Base-by-base conservation (phyloP, 2,888 invertebrate genomes). In the Lochmaea crataegi region DNA sequence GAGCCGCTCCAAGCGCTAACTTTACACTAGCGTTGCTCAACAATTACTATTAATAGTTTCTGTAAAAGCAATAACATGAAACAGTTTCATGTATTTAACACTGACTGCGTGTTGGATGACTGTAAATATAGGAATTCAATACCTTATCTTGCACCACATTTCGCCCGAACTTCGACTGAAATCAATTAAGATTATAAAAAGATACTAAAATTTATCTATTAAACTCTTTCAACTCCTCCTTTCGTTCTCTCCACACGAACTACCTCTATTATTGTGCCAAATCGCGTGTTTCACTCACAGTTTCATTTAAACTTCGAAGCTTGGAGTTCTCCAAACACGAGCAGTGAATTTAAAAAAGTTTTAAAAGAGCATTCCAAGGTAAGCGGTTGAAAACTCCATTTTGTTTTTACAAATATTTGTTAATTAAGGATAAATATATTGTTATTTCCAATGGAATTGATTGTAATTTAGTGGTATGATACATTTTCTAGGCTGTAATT, bases 261-360 rank as follows among this genome's bases (percentile, higher is more conserved):
- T 42, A 45, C 42, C 16, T 53, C 41, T 51, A 22, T 56, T 57
- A 56, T 14, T 22, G 38, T 12, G 18, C 12, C 41, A 45, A 56
- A 64, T 70, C 45, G 70, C 70, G 70, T 65, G 70, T 18, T 69
- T 64, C 22, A n/a, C 41, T 22, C 22, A 45, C 64, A 70, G 70
- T 64, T 64, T 42, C 2, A 18, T 26, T 32, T 45, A 12, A 42
- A 57, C 18, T 16, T 2, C 18, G 18, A 53, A 53, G 9, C 16
- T 7, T 1, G 18, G 16, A 18, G 16, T 18, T 58, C 22, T 18
- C 22, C 12, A 56, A 56, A 32, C 11, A 58, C 1, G 9, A 16
- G n/a, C 58, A 26, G 58, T 14, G n/a, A 32, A 58, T 14, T 32
- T 12, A 58, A 18, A 18, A 53, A 53, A 53, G 53, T 53, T n/a